Conservation (phyloP, 1,140 invertebrate genomes). For the Cydia fagiglandana region DNA sequence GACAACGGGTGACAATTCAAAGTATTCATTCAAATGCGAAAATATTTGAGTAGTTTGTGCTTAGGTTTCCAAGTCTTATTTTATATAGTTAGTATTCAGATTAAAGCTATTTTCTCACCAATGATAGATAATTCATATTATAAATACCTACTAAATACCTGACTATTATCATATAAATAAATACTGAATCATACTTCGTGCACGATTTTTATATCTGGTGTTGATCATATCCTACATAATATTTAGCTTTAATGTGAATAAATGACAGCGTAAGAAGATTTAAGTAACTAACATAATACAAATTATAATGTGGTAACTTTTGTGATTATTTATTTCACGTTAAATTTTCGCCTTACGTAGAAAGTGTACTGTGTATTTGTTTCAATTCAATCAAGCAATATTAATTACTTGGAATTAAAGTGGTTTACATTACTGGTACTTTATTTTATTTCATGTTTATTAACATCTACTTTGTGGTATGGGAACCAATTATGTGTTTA, state of each 20-base stretch:
- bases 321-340: conserved; percentile 55
- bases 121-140: conserved; percentile 10
- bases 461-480: not conserved
- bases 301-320: conserved; percentile 47
- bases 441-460: conserved; percentile 9
- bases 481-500: not conserved
- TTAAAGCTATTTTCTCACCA: conserved; percentile 37
- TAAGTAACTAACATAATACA: conserved; percentile 40
- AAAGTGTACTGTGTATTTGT: conserved; percentile 70
- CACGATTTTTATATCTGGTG: conserved; percentile 25
- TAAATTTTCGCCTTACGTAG: conserved; percentile 59
- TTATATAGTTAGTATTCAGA: conserved; percentile 40
- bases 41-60: not conserved
- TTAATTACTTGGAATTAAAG: conserved; percentile 72
- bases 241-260: conserved; percentile 48
- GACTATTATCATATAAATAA: conserved; percentile 2
- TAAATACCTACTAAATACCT: conserved; percentile 23
- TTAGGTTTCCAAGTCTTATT: not conserved
- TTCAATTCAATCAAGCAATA: conserved; percentile 75
- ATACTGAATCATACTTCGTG: conserved; percentile 14
- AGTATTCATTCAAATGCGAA: conserved; percentile 31
- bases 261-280: conserved; percentile 37
- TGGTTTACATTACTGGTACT: conserved; percentile 57
- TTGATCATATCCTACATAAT: conserved; percentile 21
- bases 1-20: not conserved